Evolutionary conservation across 2,888 invertebrate species (phyloP).

Genomic region (Cacoxenus indagator): DNA sequence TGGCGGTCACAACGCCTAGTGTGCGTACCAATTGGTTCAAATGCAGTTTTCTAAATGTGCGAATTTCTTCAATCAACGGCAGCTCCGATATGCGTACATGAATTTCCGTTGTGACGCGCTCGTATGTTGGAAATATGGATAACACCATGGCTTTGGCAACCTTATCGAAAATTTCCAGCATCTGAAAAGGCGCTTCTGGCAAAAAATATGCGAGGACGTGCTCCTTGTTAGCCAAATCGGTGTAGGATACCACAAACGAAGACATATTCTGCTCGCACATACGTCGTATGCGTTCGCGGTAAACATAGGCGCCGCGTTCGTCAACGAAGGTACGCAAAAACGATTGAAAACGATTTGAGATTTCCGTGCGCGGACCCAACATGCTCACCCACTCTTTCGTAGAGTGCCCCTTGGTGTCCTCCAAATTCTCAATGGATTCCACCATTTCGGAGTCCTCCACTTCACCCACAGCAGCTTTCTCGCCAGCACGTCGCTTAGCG

Average conservation of each 20-base stretch:
- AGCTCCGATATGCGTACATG: constrained; percentile 95
- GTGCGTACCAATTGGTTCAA: constrained; percentile 96
- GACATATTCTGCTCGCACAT: constrained; percentile 95
- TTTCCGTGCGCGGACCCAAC: constrained; percentile 95
- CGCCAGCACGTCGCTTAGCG: constrained; percentile 84
- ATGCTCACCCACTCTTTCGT: constrained; percentile 97
- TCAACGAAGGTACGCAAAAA: constrained; percentile 93
- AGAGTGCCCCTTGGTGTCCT: constrained; percentile 96
- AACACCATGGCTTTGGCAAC: constrained; percentile 94
- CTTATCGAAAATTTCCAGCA: constrained; percentile 96
- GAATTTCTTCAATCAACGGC: constrained; percentile 94
- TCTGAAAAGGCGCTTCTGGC: constrained; percentile 97
- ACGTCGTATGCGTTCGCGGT: constrained; percentile 90
- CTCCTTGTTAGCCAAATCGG: constrained; percentile 89
- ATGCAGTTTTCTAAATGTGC: constrained; percentile 90
- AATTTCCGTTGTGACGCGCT: constrained; percentile 92
- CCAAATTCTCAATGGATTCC: constrained; percentile 97
- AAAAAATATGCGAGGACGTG: constrained; percentile 96
- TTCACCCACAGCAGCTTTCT: constrained; percentile 87
- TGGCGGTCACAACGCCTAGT: constrained; percentile 94
- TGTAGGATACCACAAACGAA: constrained; percentile 94
- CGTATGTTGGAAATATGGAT: constrained; percentile 95
- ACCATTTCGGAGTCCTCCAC: constrained; percentile 87
- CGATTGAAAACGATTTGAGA: constrained; percentile 93
- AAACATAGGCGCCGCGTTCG: constrained; percentile 87